A percentile compares a stretch with the other conserved stretches of the same genome.
Conservation (phyloP, 2,113 vertebrate genomes). For the Lampris incognitus region DNA sequence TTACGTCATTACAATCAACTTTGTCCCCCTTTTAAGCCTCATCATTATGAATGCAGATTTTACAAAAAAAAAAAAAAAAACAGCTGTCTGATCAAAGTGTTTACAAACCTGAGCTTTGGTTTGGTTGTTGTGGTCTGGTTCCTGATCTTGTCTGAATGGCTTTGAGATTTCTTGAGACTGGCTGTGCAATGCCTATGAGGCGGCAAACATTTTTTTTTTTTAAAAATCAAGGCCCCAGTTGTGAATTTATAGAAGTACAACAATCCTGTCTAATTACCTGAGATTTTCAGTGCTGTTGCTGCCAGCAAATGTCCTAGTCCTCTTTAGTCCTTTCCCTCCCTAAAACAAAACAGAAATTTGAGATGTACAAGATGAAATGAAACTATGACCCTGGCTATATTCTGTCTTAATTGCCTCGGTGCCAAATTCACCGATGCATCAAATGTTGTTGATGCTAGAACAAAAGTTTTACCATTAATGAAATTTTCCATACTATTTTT, state of each 20-base stretch:
- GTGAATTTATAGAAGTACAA: no score
- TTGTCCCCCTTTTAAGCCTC: neutral
- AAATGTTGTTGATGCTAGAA: no score
- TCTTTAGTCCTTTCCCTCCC: slow-evolving; percentile 29
- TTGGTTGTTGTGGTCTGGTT: neutral
- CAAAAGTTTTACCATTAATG: no score
- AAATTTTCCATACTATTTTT: no score
- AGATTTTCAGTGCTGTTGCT: slow-evolving; percentile 66
- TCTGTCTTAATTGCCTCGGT: no score
- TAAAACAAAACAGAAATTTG: slow-evolving; percentile 13
- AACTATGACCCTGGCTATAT: neutral
- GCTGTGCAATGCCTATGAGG: slow-evolving; percentile 5
- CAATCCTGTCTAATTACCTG: slow-evolving; percentile 26
- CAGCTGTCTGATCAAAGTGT: neutral
- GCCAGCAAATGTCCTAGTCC: slow-evolving; percentile 3
- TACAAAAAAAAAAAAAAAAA: neutral
- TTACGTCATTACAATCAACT: no score
- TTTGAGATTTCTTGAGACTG: slow-evolving; percentile 29
- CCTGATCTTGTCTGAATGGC: slow-evolving; percentile 13
- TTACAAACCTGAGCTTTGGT: slow-evolving; percentile 58
- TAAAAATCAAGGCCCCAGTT: no score
- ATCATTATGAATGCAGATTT: no score
- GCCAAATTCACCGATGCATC: no score
- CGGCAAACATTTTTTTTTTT: no score
- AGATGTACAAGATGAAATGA: neutral